Conservation (phyloP, 2,888 invertebrate genomes). For the Melinaea menophilus region DNA sequence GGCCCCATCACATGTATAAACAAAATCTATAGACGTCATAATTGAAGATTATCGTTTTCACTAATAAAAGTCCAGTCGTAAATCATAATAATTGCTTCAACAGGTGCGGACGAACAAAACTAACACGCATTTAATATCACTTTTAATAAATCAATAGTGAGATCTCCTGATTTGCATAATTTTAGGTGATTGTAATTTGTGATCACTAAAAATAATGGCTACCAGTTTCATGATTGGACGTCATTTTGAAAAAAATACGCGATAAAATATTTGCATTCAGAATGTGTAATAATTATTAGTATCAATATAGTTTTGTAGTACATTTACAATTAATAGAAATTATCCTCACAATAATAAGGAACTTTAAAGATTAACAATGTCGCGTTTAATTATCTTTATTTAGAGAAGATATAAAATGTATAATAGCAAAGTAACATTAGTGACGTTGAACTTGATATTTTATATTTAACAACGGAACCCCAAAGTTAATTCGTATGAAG, state of each 20-base stretch:
- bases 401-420: too few species aligned
- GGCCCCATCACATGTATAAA: background rate
- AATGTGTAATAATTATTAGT: too few species aligned
- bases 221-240: too few species aligned
- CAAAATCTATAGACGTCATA: slow-evolving; percentile 4
- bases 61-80: slow-evolving; percentile 18
- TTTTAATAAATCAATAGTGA: slow-evolving; percentile 28
- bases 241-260: too few species aligned
- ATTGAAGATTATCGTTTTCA: slow-evolving; percentile 21
- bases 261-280: too few species aligned
- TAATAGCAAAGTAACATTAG: too few species aligned
- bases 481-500: slow-evolving; percentile 25
- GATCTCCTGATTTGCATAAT: slow-evolving; percentile 23
- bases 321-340: too few species aligned
- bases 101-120: slow-evolving; percentile 32
- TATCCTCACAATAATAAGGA: too few species aligned
- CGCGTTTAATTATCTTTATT: too few species aligned
- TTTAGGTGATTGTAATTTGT: background rate
- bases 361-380: too few species aligned
- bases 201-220: too few species aligned
- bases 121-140: slow-evolving; percentile 24
- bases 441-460: background rate
- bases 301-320: too few species aligned
- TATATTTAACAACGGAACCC: background rate
- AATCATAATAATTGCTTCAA: slow-evolving; percentile 32